Base-by-base conservation (phyloP, 1,140 invertebrate genomes). In the Halictus rubicundus region DNA sequence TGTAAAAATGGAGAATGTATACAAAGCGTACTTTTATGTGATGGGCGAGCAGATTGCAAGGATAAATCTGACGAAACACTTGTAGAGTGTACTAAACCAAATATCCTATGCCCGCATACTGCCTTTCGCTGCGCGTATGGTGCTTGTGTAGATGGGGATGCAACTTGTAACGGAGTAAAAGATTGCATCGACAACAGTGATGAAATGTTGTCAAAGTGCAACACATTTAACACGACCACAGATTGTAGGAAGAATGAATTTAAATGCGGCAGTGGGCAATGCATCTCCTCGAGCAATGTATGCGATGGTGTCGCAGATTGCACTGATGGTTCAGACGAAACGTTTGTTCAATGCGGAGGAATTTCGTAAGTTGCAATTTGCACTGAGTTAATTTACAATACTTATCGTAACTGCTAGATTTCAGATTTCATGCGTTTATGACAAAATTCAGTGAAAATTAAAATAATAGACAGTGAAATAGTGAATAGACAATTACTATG, bases 171-270 rank as follows among this genome's bases (percentile, higher is more conserved):
- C 89, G 94, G 94, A 0, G 84, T 91, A 3, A 88, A 88, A 52
- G 94, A 97, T 71, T 97, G 96, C 88, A 77, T 91, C 0, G 95
- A 96, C 84, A 94, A 94, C 16, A 96, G 96, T 5, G 97, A 98
- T 89, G 97, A 96, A 81, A 78, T 82, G 21, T 66, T 88, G 5
- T 23, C 85, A 0, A 70, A 57, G 59, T 92, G 91, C 61, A 37
- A 8, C 25, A 12, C n/a, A 0, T 6, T 12, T 27, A 1, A 8
- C 3, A 70, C 9, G 27, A 32, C 65, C 37, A n/a, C 59, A 12
- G 21, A 9, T 7, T 93, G 92, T 52, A 8, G 0, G 0, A 0
- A 0, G 0, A n/a, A 74, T 72, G 71, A 93, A 32, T 92, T 92
- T 60, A 68, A 21, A 37, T 94, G 93, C 68, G 49, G 84, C 1